Evolutionary conservation across 2,113 vertebrate species (phyloP).

Genomic region (Gnathonemus echidnorhynchus): DNA sequence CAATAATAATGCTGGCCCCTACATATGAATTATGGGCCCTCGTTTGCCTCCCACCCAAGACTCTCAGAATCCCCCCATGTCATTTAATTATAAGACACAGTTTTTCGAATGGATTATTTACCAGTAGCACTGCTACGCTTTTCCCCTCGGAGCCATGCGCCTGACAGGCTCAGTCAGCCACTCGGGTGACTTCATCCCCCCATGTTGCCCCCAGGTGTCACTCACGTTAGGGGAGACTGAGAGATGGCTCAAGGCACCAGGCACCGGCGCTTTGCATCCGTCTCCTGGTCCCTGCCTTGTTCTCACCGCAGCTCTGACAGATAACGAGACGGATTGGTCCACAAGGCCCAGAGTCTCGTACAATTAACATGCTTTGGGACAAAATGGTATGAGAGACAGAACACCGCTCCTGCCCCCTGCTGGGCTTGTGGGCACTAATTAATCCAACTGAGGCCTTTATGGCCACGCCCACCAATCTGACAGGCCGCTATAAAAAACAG

Average conservation of each 20-base stretch:
- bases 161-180: neutral
- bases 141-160: neutral
- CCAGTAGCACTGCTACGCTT: neutral
- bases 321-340: slow-evolving; percentile 37
- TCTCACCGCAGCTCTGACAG: slow-evolving; percentile 12
- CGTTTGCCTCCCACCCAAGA: neutral
- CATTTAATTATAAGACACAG: neutral
- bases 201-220: neutral
- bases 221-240: neutral
- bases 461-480: slow-evolving; percentile 33
- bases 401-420: neutral
- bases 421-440: slow-evolving; percentile 43
- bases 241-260: slow-evolving; percentile 37
- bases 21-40: neutral
- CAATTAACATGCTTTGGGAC: slow-evolving; percentile 13
- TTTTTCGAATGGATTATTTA: neutral
- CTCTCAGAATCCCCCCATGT: neutral
- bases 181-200: neutral
- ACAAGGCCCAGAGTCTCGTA: slow-evolving; percentile 19
- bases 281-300: slow-evolving; percentile 20
- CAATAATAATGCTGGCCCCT: neutral
- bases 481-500: slow-evolving; percentile 28
- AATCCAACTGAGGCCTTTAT: slow-evolving; percentile 39
- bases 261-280: slow-evolving; percentile 42
- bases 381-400: neutral